Evolutionary conservation across 2,888 invertebrate species (phyloP), one percentile per base, ranked within the genome.

Genomic region (Tromatobia lineatoria): DNA sequence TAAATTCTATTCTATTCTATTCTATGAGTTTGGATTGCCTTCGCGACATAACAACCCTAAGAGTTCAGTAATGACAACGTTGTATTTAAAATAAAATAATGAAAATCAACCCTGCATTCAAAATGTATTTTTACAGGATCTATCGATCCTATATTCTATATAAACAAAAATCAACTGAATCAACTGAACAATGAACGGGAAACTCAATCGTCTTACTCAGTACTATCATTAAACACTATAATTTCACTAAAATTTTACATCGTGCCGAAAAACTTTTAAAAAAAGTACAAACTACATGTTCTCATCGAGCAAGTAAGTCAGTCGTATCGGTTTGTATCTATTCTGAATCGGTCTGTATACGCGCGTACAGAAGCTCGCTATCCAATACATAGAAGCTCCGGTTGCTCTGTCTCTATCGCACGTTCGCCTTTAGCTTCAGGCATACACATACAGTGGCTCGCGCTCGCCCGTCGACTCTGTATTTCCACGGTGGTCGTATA

Each of bases 401-500:
- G 84, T 81, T 78, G 81, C 67, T 67, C 59, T 59, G 67, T 85
- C 81, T 71, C 78, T 78, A 52, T 81, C 50, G 69, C 70, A 61
- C 70, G 25, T 70, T 71, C 70, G 64, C 50, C 38, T 64, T 64
- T 70, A 45, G 77, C 70, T 57, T 64, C 11, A n/a, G 47, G 77
- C 47, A 78, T 78, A 52, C 71, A 75, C 38, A 20, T 11, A 15
- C 25, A 10, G 70, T 13, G 29, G 7, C 59, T 67, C 50, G 52
- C 54, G 74, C 69, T 73, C 50, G 29, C 29, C 71, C 50, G 47
- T 47, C 64, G 76, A 71, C 78, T 74, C 74, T 74, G 80, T 78
- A 84, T 82, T 81, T 78, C 77, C 73, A 77, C 74, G 64, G 79
- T 84, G 87, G 82, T 86, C 83, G 83, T 80, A 85, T 76, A 85